Base-by-base conservation (phyloP, 2,113 vertebrate species). In the Prunella himalayana region DNA sequence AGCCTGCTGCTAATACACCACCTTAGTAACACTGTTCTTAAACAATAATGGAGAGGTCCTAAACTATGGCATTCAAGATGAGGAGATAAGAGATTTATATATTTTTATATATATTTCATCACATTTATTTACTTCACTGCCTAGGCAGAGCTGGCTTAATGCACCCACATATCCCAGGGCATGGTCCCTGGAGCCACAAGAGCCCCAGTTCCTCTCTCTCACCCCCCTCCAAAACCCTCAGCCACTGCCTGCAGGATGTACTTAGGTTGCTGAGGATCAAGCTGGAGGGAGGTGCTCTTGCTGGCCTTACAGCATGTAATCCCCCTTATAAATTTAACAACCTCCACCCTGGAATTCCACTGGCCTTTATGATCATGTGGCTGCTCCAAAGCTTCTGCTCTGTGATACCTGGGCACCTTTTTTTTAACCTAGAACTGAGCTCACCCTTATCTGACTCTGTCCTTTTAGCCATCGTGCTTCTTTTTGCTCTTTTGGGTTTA, bases 291-390 rank as follows among this genome's bases (percentile, higher is more conserved):
- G 20, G 37, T 69, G 28, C 30, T 69, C 41, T 42, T 56, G 45
- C 64, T 70, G 59, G 10, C 56, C 47, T 27, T 27, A 33, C 3
- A 73, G 54, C 41, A 3, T 7, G 17, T 20, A 57, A 86, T 41
- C 18, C 31, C 44, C 42, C 30, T 50, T 44, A 31, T 1, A 70
- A 65, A 81, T 49, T 35, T 53, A 84, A 69, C 15, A 73, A 6
- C 24, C 24, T 53, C 24, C 53, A 59, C 21, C n/a, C n/a, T n/a
- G 42, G 81, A 92, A 82, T 42, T 75, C 39, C 53, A 41, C 51
- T 77, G 0, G 0, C 12, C 24, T 10, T 24, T 47, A 24, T 6
- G 15, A 66, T n/a, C 28, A 8, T 6, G 33, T 65, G n/a, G 22
- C 6, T 37, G 10, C 66, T 88, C 57, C 57, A 69, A 69, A 86